Evolutionary conservation across 2,797 vertebrate species (phyloP), one percentile per base, ranked within the genome.

Genomic region (Trematomus bernacchii): DNA sequence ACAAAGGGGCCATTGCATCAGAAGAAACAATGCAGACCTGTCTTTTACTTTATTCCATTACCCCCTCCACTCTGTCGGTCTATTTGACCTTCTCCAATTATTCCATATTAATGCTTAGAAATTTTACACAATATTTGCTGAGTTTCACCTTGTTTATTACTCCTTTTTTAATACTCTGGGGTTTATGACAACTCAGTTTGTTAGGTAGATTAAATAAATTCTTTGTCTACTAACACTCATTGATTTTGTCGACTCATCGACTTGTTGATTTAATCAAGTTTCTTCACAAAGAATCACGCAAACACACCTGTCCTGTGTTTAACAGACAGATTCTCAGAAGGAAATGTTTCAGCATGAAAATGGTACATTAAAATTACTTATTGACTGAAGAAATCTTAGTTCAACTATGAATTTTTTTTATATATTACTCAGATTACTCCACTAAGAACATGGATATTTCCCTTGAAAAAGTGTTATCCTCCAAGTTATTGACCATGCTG

Each of bases 31-130:
- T 61, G 30, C 76, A 4, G 21, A 60, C 71, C 76, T 23, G 10
- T 67, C 44, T 72, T 23, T 1, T 57, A 71, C 66, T 73, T 86
- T 76, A 73, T 83, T 87, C 66, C 68, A 82, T 80, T 85, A 72
- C 58, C 65, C 65, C 48, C 67, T 64, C 44, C 0, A 0, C 53
- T 75, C 59, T 30, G 6, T 70, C 48, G 53, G 81, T 40, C 64
- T 50, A 54, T 13, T 64, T 46, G 27, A 11, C 52, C 55, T 7
- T 37, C 33, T 59, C 44, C 54, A 61, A 80, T 85, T 74, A 73
- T 80, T 81, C 51, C 51, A 67, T 78, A 78, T 76, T 72, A 77
- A 21, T 69, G 16, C 74, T 62, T 67, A 87, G 73, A 71, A 76
- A 63, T 76, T 64, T 68, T 71, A 27, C 4, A 1, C 48, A 16